These are phyloP conservation scores for Halcyon senegalensis DNA, from an alignment of 2,113 vertebrate species.

Conservation along the genomic window DNA sequence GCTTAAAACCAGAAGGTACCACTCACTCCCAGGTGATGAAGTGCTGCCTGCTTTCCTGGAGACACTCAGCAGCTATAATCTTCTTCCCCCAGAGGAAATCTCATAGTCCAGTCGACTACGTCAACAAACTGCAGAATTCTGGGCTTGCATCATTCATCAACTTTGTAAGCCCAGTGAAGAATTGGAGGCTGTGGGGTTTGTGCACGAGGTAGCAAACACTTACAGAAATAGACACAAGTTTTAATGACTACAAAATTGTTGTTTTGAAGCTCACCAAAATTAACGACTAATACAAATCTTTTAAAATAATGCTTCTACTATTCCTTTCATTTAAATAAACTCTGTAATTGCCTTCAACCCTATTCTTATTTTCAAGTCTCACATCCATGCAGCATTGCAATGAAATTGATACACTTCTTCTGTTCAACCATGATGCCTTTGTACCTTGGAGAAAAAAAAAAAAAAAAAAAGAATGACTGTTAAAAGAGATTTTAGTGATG, in stretches of 20 bases:
- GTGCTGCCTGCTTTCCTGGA: background rate
- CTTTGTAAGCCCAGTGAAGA: background rate
- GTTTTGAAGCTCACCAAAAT: background rate
- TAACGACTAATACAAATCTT: background rate
- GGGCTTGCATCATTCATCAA: background rate
- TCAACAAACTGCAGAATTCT: background rate
- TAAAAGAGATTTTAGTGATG: background rate
- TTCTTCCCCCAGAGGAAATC: background rate
- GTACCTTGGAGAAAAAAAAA: conserved; percentile 18
- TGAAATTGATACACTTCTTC: background rate
- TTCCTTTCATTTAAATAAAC: background rate
- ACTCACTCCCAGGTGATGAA: background rate
- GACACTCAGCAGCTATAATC: background rate
- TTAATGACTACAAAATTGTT: background rate
- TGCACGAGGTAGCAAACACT: conserved; percentile 35
- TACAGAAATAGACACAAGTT: background rate
- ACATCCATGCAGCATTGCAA: background rate
- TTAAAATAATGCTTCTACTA: background rate
- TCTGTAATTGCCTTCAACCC: background rate
- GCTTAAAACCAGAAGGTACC: background rate
- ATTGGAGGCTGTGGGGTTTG: background rate
- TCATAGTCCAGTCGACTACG: background rate
- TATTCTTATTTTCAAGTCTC: background rate
- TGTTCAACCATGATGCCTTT: conserved; percentile 27
- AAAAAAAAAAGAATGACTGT: background rate